phyloP scores from a whole-genome alignment of 2,888 invertebrate genomes.

The Hirtodrosophila confusa region DNA sequence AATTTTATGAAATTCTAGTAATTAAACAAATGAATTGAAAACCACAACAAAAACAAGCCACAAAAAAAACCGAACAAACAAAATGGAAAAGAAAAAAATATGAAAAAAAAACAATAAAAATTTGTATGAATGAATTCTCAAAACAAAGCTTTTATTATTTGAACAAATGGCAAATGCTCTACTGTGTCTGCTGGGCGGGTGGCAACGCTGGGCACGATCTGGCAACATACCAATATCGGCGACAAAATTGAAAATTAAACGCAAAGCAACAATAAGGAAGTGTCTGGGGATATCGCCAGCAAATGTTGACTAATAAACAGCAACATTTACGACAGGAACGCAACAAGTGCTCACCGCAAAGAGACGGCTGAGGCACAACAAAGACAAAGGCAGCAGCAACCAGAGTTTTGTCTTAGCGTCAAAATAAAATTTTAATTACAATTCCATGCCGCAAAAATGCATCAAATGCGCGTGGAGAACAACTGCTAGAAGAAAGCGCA shows the following conservation, averaged over 20 bases:
- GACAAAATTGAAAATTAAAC: neutral
- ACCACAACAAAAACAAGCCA: conserved; percentile 55
- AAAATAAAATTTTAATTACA: conserved; percentile 57
- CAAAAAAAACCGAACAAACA: conserved; percentile 65
- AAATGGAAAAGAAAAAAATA: conserved; percentile 69
- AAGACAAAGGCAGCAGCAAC: conserved; percentile 7
- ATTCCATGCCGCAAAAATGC: conserved; percentile 30
- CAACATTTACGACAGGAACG: conserved; percentile 17
- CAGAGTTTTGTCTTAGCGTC: conserved; percentile 20
- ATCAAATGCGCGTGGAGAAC: conserved; percentile 12
- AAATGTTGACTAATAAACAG: conserved; percentile 35
- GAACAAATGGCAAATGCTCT: neutral
- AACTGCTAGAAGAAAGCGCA: conserved; percentile 6
- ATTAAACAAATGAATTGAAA: conserved; percentile 77
- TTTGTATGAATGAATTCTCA: conserved; percentile 82
- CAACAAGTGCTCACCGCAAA: conserved; percentile 5
- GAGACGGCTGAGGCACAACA: neutral
- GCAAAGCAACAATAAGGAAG: conserved; percentile 28
- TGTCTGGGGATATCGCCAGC: conserved; percentile 1
- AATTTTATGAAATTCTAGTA: conserved; percentile 81
- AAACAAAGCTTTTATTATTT: conserved; percentile 63
- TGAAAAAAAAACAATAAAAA: conserved; percentile 79
- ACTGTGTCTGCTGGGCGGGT: conserved; percentile 7
- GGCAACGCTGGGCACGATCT: conserved; percentile 9
- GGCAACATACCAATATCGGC: neutral